Percentiles rank a stretch among this genome's conserved stretches.
These are phyloP conservation scores for Chionis minor DNA, from an alignment of 2,113 vertebrate genomes.

Conservation along the genomic window DNA sequence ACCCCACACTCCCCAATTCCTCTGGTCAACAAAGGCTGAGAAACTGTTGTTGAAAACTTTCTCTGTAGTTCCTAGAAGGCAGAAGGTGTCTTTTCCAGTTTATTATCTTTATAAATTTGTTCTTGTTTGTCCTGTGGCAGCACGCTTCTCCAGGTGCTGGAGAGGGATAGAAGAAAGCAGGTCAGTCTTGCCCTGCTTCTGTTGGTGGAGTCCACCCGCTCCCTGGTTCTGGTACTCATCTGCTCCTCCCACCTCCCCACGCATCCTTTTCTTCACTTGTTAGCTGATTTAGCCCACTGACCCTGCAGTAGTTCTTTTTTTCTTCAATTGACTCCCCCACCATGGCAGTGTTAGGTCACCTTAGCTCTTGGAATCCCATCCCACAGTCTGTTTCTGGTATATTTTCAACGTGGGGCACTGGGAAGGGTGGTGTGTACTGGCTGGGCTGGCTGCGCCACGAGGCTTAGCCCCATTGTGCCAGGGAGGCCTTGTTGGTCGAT, in stretches of 20 bases:
- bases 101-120: neutral
- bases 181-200: neutral
- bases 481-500: neutral
- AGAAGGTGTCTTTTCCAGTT: neutral
- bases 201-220: neutral
- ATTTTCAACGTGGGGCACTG: neutral
- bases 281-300: neutral
- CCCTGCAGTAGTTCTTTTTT: neutral
- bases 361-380: neutral
- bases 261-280: neutral
- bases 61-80: neutral
- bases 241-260: neutral
- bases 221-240: neutral
- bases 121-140: neutral
- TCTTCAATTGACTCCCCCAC: neutral
- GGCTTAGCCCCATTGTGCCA: neutral
- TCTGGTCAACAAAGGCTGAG: neutral
- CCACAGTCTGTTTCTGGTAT: neutral
- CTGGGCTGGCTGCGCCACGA: neutral
- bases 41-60: neutral
- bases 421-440: neutral
- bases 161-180: neutral
- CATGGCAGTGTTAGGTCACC: neutral
- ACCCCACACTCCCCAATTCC: rapidly evolving
- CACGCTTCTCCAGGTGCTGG: neutral